phyloP scores from a whole-genome alignment of 2,113 vertebrate species.

The Desmodus rotundus region DNA sequence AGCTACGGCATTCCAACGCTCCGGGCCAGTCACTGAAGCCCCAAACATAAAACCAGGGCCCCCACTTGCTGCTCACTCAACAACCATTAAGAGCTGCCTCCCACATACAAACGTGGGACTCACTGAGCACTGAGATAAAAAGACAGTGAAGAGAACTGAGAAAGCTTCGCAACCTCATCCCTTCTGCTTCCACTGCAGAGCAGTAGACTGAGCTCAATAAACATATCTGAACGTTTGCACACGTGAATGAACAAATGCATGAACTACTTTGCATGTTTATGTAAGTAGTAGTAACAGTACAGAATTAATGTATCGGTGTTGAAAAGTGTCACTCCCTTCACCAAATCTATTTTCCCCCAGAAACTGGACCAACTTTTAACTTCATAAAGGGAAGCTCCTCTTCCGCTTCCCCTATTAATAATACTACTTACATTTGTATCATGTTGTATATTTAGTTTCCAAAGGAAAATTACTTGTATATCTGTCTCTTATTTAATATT shows the following conservation, averaged over 20 bases:
- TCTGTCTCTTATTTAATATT: background rate
- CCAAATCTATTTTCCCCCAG: background rate
- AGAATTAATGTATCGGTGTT: background rate
- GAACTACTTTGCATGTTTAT: background rate
- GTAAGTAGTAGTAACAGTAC: background rate
- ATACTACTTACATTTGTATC: background rate
- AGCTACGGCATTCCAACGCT: background rate
- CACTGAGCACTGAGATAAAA: background rate
- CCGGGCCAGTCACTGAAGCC: background rate
- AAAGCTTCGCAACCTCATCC: background rate
- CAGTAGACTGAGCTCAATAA: background rate
- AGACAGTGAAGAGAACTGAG: background rate
- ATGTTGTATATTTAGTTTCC: background rate
- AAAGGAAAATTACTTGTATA: background rate
- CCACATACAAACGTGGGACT: background rate
- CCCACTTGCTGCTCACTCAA: background rate
- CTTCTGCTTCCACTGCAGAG: background rate
- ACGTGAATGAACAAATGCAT: background rate
- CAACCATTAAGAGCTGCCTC: background rate
- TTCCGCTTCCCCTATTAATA: background rate
- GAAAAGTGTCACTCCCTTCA: background rate
- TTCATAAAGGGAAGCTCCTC: background rate
- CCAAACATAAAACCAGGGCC: background rate
- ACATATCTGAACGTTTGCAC: background rate
- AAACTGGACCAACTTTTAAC: background rate